A percentile compares a stretch with the other conserved stretches of the same genome.
phyloP scores from a whole-genome alignment of 2,797 vertebrate genomes.

The Myotis findleyi region DNA sequence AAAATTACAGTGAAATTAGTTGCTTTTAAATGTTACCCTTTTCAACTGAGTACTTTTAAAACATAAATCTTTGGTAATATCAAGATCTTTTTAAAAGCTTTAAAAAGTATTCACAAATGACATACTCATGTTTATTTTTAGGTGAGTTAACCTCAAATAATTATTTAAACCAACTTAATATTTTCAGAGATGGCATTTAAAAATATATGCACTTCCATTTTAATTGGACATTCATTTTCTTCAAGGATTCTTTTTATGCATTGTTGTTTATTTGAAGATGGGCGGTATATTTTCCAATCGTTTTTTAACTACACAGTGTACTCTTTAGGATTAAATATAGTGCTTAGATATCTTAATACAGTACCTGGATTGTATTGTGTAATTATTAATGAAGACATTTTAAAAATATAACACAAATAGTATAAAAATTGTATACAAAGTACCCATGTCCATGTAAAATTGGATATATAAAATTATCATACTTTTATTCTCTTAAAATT shows the following conservation, averaged over 20 bases:
- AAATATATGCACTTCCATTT: background rate
- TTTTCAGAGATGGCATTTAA: constrained; percentile 14
- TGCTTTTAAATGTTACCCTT: constrained; percentile 49
- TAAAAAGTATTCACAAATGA: constrained; percentile 11
- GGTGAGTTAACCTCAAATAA: constrained; percentile 37
- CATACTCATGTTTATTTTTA: constrained; percentile 53
- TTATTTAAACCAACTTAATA: constrained; percentile 1
- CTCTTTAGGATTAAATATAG: background rate
- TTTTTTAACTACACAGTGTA: background rate
- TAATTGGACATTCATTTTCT: constrained; percentile 14
- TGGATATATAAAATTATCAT: background rate
- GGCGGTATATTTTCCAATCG: background rate
- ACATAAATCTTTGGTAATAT: background rate
- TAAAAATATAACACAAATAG: background rate
- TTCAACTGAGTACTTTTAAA: constrained; percentile 50
- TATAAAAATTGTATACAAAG: background rate
- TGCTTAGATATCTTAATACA: background rate
- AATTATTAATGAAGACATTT: constrained; percentile 20
- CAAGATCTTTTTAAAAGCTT: constrained; percentile 25
- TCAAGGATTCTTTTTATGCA: background rate
- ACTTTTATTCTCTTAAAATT: constrained; percentile 42
- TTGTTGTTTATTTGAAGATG: background rate
- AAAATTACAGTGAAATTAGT: constrained; percentile 41
- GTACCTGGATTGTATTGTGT: background rate
- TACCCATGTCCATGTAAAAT: background rate